Evolutionary conservation across 2,797 vertebrate genomes (phyloP).

Genomic region (Discoglossus pictus): DNA sequence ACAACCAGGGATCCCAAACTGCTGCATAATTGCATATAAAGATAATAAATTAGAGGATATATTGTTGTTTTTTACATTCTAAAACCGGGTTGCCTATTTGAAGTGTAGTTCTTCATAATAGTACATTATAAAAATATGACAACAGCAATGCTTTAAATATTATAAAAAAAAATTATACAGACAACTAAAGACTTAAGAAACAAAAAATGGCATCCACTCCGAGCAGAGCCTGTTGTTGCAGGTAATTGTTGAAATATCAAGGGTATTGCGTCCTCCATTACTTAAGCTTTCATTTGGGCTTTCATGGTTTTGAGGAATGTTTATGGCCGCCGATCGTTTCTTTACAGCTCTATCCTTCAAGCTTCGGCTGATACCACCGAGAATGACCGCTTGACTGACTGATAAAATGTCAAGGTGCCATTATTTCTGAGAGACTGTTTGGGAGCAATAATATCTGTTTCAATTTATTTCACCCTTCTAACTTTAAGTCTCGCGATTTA

Average conservation of each 20-base stretch:
- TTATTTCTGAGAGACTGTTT: conserved; percentile 77
- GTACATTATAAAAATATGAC: no score
- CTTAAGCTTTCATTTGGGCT: conserved; percentile 81
- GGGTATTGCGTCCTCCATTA: conserved; percentile 78
- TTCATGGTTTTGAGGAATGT: conserved; percentile 81
- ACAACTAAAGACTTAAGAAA: conserved; percentile 68
- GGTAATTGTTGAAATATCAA: conserved; percentile 80
- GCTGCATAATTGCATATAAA: no score
- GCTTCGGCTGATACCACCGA: conserved; percentile 71
- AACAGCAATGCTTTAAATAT: no score
- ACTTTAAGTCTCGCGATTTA: conserved; percentile 68
- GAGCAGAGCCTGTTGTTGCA: conserved; percentile 71
- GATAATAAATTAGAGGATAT: no score
- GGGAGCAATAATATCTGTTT: conserved; percentile 74
- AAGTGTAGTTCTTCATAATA: no score
- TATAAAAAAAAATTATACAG: no score
- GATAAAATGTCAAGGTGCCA: conserved; percentile 82
- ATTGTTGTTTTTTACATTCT: no score
- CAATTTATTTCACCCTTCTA: conserved; percentile 76
- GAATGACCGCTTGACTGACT: conserved; percentile 78
- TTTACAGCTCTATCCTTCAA: conserved; percentile 81
- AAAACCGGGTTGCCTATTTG: no score
- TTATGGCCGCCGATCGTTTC: conserved; percentile 79
- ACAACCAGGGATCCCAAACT: no score
- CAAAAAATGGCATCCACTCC: conserved; percentile 62